phyloP scores from a whole-genome alignment of 2,888 invertebrate species.

The Tipula vernalis region DNA sequence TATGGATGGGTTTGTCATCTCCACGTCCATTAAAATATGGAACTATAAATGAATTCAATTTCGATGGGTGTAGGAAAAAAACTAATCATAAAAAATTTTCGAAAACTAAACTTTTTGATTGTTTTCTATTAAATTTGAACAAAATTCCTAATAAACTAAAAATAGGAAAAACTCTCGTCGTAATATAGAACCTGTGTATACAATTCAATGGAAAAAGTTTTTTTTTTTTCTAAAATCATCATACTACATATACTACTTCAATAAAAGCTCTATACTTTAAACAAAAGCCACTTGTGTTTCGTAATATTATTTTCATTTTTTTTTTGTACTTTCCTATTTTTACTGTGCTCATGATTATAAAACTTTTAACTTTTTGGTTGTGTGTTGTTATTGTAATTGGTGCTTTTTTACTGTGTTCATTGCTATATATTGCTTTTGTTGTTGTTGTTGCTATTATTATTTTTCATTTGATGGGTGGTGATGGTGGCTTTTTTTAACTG shows the following conservation, averaged over 20 bases:
- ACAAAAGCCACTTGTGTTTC: conserved; percentile 4
- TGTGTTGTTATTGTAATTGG: neutral
- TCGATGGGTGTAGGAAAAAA: neutral
- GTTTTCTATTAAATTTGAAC: neutral
- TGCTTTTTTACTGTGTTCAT: neutral
- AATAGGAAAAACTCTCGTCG: neutral
- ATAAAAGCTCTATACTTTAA: neutral
- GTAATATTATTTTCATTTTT: neutral
- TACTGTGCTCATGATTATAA: conserved; percentile 4
- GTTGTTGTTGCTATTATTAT: neutral
- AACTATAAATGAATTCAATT: neutral
- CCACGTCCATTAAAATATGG: neutral
- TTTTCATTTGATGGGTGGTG: neutral
- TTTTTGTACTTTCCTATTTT: neutral
- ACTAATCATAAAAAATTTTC: neutral
- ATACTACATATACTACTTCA: neutral
- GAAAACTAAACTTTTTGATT: neutral
- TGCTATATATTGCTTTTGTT: neutral
- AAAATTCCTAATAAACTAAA: neutral
- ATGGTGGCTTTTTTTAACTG: neutral
- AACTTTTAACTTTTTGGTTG: neutral
- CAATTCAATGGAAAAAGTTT: neutral
- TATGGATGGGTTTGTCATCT: neutral
- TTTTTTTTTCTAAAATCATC: neutral
- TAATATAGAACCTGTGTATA: neutral